phyloP scores from a whole-genome alignment of 2,113 vertebrate genomes.

The pig (Sus scrofa) region DNA sequence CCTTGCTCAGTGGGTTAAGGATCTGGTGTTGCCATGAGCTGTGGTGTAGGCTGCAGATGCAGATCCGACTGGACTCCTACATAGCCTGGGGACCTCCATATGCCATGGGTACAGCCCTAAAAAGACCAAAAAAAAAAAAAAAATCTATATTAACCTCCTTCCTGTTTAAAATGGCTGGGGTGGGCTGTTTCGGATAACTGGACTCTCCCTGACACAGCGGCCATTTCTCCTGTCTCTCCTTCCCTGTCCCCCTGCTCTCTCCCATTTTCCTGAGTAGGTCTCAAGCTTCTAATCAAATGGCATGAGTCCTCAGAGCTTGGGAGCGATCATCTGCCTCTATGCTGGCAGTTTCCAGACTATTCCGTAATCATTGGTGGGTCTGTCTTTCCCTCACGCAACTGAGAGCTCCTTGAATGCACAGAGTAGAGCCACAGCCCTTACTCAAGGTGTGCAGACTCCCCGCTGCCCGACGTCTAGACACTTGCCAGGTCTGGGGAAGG shows the following conservation, averaged over 20 bases:
- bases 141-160: not conserved
- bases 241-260: not conserved
- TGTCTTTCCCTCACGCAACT: not conserved
- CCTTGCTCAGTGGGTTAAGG: too few relatives aligned
- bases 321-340: not conserved
- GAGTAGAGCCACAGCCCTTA: not conserved
- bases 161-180: not conserved
- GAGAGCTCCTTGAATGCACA: not conserved
- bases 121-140: too few relatives aligned
- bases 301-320: not conserved
- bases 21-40: too few relatives aligned
- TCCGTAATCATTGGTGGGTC: not conserved
- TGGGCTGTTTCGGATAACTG: not conserved
- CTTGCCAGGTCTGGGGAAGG: not conserved
- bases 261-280: slow-evolving; percentile 1
- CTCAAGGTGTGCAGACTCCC: not conserved
- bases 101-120: too few relatives aligned
- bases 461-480: not conserved
- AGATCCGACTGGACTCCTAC: too few relatives aligned
- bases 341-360: not conserved
- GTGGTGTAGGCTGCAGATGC: too few relatives aligned
- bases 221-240: not conserved
- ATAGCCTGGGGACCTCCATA: too few relatives aligned
- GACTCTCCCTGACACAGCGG: not conserved
- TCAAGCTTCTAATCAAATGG: slow-evolving; percentile 36